Base-by-base conservation (phyloP, 2,888 invertebrate genomes). In the Pollenia labialis region DNA sequence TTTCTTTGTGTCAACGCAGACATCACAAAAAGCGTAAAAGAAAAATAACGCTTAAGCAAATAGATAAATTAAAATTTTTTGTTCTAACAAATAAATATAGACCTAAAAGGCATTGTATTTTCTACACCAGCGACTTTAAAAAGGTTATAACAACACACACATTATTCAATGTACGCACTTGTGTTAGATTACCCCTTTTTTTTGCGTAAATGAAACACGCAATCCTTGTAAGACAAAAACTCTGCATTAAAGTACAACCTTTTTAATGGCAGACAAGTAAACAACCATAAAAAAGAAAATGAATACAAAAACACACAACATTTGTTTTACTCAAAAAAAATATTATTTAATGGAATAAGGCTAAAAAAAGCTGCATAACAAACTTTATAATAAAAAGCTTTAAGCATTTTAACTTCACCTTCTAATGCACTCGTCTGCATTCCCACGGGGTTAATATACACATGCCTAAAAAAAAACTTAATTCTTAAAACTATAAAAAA, bases 21-120 rank as follows among this genome's bases (percentile, higher is more conserved):
- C 56, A 58, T 6, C 44, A 58, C 9, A 52, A 4, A 58, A 71
- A 46, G 12, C 23, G 60, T 40, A 60, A 56, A 58, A 58, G 16
- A 68, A 68, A 68, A 77, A 77, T 68, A 72, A 16, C 64, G 81
- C 81, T 56, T 72, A 81, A 66, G 48, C 60, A 81, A 81, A 64
- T 72, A 72, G 72, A 72, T 81, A 81, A 81, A 81, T 81, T 72
- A 72, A 64, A 46, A 54, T 42, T 52, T 32, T 64, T 14, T 44
- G 32, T 16, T 14, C 16, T 23, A 18, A 54, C 48, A 64, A 72
- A 64, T 62, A 72, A 72, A 72, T 60, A 72, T 44, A 46, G 50
- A 40, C 69, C 23, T 16, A 32, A 58, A n/a, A 68, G 16, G 32
- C 44, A 14, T 44, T n/a, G 40, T 8, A 16, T 16, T 75, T 76